Base-by-base conservation (phyloP, 2,797 vertebrate genomes). In the Lepilemur ruficaudatus region DNA sequence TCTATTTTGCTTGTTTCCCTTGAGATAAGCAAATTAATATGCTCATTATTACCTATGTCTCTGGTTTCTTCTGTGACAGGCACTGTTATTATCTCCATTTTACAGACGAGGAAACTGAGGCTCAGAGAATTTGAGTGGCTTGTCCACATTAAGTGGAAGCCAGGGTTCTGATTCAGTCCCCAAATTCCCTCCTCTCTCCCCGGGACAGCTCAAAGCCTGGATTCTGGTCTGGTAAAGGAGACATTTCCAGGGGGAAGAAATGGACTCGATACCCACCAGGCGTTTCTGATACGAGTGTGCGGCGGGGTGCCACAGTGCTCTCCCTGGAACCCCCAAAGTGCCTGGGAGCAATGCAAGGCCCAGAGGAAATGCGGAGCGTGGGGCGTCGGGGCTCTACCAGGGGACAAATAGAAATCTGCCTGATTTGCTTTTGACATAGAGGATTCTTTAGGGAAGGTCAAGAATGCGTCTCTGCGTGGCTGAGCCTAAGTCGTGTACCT, bases 231-330 rank as follows among this genome's bases (percentile, higher is more conserved):
- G 46, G 43, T 75, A 38, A 28, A 14, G 22, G 38, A 38, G 61
- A 22, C 10, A 2, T 32, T 30, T 75, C 57, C 14, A 10, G 22
- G 43, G 15, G 63, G 32, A 30, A 57, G 67, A 35, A 38, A 17
- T 1, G 6, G 18, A 18, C 18, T 1, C 9, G 50, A 35, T 9
- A 70, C 7, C 1, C 35, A 13, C 4, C 0, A 7, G 38, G 25
- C 1, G 0, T 23, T 30, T 52, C 52, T 70, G 8, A 32, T 7
- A 8, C 0, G n/a, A 20, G 0, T 2, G 70, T 41, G 67, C 67
- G 23, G 17, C 38, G 22, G n/a, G 43, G 28, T 4, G 20, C 52
- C n/a, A 15, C 43, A 88, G 55, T 20, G 20, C 17, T 43, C 13
- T 3, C 28, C 57, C 50, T 3, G 7, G 6, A 0, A 13, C 17